phyloP scores from a whole-genome alignment of 2,113 vertebrate species.

The Sebastes schlegelii region DNA sequence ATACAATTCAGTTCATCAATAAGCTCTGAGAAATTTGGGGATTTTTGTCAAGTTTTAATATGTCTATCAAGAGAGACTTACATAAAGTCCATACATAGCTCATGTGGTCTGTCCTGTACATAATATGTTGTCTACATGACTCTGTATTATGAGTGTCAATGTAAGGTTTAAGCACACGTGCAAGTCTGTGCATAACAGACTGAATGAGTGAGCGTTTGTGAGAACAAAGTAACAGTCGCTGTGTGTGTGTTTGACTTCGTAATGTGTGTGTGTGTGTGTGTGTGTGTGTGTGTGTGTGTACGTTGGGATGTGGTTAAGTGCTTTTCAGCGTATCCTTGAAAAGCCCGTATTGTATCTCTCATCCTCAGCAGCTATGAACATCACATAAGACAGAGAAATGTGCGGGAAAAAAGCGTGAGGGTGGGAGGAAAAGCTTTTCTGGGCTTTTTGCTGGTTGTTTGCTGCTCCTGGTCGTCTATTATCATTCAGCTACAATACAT shows the following conservation, averaged over 20 bases:
- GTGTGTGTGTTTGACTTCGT: neutral
- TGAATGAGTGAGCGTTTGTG: neutral
- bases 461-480: neutral
- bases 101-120: neutral
- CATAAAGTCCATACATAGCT: neutral
- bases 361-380: slow-evolving; percentile 63
- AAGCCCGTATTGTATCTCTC: slow-evolving; percentile 44
- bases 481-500: neutral
- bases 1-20: neutral
- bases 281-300: slow-evolving; percentile 9
- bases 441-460: slow-evolving; percentile 15
- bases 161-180: neutral
- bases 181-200: slow-evolving; percentile 7
- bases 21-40: neutral
- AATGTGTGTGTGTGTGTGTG: slow-evolving; percentile 8
- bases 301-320: slow-evolving; percentile 75
- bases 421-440: slow-evolving; percentile 26
- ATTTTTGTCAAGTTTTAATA: neutral
- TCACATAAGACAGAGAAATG: slow-evolving; percentile 49
- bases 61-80: neutral
- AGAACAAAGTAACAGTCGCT: neutral
- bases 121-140: neutral
- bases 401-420: slow-evolving; percentile 27
- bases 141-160: neutral
- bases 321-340: slow-evolving; percentile 66